A percentile compares a stretch with the other conserved stretches of the same genome.
Conservation (phyloP, 2,888 invertebrate species). For the Protonemura montana region DNA sequence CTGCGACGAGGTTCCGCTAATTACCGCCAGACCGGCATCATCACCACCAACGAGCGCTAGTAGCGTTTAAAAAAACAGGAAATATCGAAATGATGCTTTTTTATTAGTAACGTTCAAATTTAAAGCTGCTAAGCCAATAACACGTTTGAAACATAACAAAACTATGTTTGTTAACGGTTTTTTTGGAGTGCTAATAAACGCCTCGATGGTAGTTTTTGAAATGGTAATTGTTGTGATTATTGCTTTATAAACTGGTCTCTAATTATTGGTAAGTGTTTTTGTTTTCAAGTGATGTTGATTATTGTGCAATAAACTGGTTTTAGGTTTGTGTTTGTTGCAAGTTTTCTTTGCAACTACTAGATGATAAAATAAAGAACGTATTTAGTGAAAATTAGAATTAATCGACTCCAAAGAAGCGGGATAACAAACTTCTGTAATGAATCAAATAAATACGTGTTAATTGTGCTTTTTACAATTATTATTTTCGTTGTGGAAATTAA, state of each 20-base stretch:
- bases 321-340: neutral
- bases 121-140: too few species aligned
- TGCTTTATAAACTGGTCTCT: neutral
- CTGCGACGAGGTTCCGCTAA: neutral
- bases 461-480: too few species aligned
- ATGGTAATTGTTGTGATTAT: neutral
- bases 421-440: too few species aligned
- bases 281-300: neutral
- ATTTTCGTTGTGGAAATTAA: too few species aligned
- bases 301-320: neutral
- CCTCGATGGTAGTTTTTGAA: neutral
- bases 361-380: too few species aligned
- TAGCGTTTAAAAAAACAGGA: neutral
- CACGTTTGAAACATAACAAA: too few species aligned
- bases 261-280: neutral
- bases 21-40: neutral
- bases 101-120: neutral
- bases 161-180: neutral
- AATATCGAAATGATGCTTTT: neutral
- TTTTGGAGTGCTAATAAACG: neutral
- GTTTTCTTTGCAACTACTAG: too few species aligned
- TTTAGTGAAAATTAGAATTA: too few species aligned
- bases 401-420: too few species aligned
- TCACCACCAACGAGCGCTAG: neutral
- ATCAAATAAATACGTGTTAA: too few species aligned